Percentiles rank a stretch among this genome's conserved stretches.
These are phyloP conservation scores for Xiphophorus birchmanni DNA, from an alignment of 2,797 vertebrate species.

Conservation along the genomic window DNA sequence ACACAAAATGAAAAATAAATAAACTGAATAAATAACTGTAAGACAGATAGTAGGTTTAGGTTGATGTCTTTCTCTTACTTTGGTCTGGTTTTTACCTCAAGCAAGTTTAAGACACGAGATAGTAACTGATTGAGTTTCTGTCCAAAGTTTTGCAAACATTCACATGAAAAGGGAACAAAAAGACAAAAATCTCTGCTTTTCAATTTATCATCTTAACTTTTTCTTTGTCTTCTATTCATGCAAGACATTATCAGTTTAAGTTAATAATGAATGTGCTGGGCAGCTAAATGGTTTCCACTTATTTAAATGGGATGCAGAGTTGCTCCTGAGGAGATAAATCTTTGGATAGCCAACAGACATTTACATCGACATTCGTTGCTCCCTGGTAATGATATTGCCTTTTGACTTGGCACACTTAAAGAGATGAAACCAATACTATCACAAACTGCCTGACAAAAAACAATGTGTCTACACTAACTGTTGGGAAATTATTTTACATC, in stretches of 20 bases:
- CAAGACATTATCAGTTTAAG: neutral
- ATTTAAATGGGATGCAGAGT: neutral
- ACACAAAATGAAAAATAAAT: neutral
- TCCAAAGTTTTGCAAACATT: constrained; percentile 26
- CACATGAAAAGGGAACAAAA: constrained; percentile 21
- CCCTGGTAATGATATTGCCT: neutral
- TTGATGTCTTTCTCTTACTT: constrained; percentile 3
- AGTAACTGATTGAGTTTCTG: constrained; percentile 36
- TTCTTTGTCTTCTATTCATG: neutral
- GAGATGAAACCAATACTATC: constrained; percentile 40
- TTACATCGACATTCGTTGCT: neutral
- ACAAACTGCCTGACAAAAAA: constrained; percentile 5
- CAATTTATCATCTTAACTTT: constrained; percentile 11
- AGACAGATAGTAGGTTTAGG: too few species aligned
- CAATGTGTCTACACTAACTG: neutral
- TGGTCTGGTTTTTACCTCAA: neutral
- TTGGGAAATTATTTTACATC: constrained; percentile 7
- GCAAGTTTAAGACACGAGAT: constrained; percentile 8
- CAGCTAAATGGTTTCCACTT: neutral
- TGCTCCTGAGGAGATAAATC: neutral
- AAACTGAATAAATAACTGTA: neutral
- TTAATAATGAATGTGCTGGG: neutral
- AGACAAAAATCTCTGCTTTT: constrained; percentile 15
- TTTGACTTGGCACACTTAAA: constrained; percentile 13
- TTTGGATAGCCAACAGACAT: neutral